Conservation (phyloP, 1,140 invertebrate genomes). For the Choristoneura fumiferana region DNA sequence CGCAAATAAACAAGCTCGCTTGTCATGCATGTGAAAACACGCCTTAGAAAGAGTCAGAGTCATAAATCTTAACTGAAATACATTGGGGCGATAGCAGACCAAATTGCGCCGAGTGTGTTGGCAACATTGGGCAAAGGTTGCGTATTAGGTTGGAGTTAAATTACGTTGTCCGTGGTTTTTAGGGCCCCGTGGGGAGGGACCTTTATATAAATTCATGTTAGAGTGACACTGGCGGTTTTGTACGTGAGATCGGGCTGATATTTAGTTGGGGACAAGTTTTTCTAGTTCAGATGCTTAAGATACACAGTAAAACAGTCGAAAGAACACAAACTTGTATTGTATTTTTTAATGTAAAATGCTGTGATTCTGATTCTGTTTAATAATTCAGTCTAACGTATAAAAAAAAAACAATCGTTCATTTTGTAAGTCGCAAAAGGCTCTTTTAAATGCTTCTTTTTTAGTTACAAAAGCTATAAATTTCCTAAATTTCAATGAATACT, state of each 20-base stretch:
- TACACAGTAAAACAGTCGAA: too few relatives aligned
- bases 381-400: too few relatives aligned
- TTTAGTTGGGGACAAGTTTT: background rate
- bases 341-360: too few relatives aligned
- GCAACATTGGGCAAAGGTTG: slow-evolving; percentile 44
- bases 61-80: slow-evolving; percentile 58
- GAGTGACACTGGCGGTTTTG: slow-evolving; percentile 3
- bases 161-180: slow-evolving; percentile 32
- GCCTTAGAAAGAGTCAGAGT: slow-evolving; percentile 46
- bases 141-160: slow-evolving; percentile 38
- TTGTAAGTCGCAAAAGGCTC: too few relatives aligned
- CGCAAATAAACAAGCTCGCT: background rate
- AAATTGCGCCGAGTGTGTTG: slow-evolving; percentile 42
- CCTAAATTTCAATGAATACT: too few relatives aligned
- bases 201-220: slow-evolving; percentile 15
- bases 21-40: background rate
- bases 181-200: background rate
- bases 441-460: too few relatives aligned
- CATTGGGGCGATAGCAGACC: slow-evolving; percentile 49
- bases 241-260: background rate
- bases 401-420: too few relatives aligned
- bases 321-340: too few relatives aligned
- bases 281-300: background rate
- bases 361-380: too few relatives aligned
- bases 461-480: too few relatives aligned